A percentile compares a stretch with the other conserved stretches of the same genome.
phyloP scores from a whole-genome alignment of 2,113 vertebrate genomes.

The Zapus hudsonius region DNA sequence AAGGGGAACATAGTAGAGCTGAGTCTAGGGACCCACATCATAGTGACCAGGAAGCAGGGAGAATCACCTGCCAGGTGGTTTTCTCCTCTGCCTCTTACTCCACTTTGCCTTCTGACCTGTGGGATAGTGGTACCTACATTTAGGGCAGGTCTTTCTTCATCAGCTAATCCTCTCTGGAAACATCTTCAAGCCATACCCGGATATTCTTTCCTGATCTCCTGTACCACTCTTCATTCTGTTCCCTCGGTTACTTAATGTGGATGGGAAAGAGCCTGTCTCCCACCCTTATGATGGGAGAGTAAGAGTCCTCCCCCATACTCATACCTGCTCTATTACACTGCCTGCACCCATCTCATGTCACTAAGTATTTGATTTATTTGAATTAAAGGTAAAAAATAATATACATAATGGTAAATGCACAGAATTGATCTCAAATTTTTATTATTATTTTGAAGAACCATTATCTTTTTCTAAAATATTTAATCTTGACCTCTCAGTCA shows the following conservation, averaged over 20 bases:
- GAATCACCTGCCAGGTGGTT: neutral
- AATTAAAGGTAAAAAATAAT: neutral
- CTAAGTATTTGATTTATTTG: neutral
- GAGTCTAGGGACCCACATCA: neutral
- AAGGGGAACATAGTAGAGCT: neutral
- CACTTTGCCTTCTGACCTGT: neutral
- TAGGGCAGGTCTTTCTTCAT: too few relatives aligned
- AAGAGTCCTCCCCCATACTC: neutral
- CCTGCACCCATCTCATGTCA: neutral
- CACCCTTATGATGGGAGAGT: neutral
- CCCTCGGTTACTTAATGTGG: neutral
- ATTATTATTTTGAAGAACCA: neutral
- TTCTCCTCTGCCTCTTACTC: neutral
- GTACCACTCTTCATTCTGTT: neutral
- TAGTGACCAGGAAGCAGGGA: neutral
- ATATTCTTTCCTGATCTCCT: neutral
- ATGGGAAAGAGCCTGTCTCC: neutral
- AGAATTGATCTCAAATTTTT: neutral
- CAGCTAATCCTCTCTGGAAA: neutral
- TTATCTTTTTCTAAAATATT: neutral
- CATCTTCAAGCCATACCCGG: neutral
- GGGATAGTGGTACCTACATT: neutral
- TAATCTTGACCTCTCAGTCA: neutral
- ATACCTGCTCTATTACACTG: too few relatives aligned
- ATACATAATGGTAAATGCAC: neutral